Conservation (phyloP, 2,888 invertebrate species). For the Apamea epomidion region DNA sequence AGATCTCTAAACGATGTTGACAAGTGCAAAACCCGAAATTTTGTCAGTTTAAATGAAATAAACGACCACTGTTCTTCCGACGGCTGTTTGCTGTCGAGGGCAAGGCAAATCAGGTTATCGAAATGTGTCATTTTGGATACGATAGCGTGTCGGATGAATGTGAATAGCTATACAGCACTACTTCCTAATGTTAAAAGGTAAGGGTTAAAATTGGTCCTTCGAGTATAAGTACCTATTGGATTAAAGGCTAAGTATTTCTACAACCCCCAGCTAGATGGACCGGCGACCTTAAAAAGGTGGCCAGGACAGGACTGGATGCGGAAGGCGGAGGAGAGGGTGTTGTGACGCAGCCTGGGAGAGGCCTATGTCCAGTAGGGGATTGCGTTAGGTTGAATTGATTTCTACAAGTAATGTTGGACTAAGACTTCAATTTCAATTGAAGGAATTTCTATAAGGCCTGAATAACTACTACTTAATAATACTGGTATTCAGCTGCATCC, state of each 20-base stretch:
- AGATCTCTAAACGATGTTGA: no score
- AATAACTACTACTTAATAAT: neutral
- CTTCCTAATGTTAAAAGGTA: no score
- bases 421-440: neutral
- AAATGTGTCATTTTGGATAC: no score
- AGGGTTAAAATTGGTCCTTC: conserved; percentile 18
- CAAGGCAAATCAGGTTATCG: no score
- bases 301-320: no score
- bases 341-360: neutral
- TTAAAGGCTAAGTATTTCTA: neutral
- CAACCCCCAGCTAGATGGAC: neutral
- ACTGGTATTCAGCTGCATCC: no score
- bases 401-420: neutral
- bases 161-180: no score
- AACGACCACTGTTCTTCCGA: no score
- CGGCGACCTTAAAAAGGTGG: neutral
- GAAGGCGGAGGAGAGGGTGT: neutral
- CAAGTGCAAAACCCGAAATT: no score
- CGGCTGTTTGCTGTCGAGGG: no score
- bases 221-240: neutral
- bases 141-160: no score
- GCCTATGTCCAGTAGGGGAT: neutral
- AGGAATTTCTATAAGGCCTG: neutral
- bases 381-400: neutral
- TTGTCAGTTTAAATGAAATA: no score